Conservation (phyloP, 1,140 invertebrate genomes). For the Anthonomus grandis region DNA sequence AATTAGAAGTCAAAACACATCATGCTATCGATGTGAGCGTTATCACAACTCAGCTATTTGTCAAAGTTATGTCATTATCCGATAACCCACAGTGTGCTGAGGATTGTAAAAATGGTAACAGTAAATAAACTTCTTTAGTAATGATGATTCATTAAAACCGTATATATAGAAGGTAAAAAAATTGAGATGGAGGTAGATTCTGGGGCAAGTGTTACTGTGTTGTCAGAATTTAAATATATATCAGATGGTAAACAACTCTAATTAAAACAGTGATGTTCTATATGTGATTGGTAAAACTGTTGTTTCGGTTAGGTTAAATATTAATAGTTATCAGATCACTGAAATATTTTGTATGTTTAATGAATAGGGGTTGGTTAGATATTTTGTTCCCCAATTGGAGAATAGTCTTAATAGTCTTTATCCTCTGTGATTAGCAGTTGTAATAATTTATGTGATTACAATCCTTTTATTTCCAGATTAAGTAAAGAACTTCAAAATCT, state of each 20-base stretch:
- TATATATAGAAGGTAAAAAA: too few species aligned
- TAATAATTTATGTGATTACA: too few species aligned
- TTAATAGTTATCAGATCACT: background rate
- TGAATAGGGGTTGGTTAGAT: background rate
- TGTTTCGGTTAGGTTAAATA: background rate
- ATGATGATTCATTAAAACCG: too few species aligned
- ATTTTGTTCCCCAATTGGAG: too few species aligned
- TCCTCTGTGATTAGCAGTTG: too few species aligned
- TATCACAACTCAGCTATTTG: background rate
- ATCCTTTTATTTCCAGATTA: background rate
- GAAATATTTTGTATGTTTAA: background rate
- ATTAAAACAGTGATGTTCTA: background rate
- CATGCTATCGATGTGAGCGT: background rate
- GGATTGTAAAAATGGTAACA: background rate
- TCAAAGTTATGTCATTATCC: background rate
- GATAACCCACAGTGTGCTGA: background rate
- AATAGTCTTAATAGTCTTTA: too few species aligned
- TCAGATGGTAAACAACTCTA: background rate
- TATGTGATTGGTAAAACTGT: background rate
- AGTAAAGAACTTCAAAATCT: background rate
- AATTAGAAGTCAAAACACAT: background rate
- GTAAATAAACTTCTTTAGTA: too few species aligned
- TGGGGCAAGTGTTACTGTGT: too few species aligned
- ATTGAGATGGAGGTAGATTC: too few species aligned
- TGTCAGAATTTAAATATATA: background rate